Percentiles rank a stretch among this genome's conserved stretches.
Conservation (phyloP, 1,140 invertebrate genomes). For the Olivierus martensii region DNA sequence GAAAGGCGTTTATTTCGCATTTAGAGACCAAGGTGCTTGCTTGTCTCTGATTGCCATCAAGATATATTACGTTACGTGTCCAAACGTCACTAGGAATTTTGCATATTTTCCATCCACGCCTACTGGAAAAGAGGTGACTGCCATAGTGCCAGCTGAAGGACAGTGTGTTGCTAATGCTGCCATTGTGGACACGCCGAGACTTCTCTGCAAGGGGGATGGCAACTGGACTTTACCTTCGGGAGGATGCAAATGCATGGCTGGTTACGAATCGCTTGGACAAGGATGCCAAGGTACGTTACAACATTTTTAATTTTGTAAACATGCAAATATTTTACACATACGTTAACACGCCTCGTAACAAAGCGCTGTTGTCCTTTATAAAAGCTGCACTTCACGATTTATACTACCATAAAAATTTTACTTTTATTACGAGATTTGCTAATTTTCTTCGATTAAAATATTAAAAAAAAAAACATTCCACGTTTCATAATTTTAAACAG, state of each 20-base stretch:
- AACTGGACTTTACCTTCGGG: slow-evolving; percentile 79
- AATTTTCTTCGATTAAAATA: no score
- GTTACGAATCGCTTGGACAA: slow-evolving; percentile 57
- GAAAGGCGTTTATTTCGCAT: slow-evolving; percentile 93
- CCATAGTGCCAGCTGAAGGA: slow-evolving; percentile 80
- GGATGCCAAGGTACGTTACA: slow-evolving; percentile 22
- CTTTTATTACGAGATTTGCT: no score
- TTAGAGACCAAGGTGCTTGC: slow-evolving; percentile 91
- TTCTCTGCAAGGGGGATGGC: slow-evolving; percentile 88
- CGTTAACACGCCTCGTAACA: no score
- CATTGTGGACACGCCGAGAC: slow-evolving; percentile 52
- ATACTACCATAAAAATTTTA: no score
- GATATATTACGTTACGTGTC: slow-evolving; percentile 94
- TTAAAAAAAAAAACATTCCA: no score
- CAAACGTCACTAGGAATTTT: slow-evolving; percentile 84
- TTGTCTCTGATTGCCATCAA: slow-evolving; percentile 89
- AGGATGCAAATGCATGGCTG: slow-evolving; percentile 81
- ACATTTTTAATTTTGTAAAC: no score
- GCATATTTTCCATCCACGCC: slow-evolving; percentile 83
- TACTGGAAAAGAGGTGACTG: slow-evolving; percentile 74
- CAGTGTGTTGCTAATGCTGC: slow-evolving; percentile 77
- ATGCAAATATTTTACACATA: no score
- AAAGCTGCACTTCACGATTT: no score
- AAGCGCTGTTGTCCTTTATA: no score
- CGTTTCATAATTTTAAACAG: no score